Conservation (phyloP, 2,797 vertebrate genomes). For the Somateria mollissima region DNA sequence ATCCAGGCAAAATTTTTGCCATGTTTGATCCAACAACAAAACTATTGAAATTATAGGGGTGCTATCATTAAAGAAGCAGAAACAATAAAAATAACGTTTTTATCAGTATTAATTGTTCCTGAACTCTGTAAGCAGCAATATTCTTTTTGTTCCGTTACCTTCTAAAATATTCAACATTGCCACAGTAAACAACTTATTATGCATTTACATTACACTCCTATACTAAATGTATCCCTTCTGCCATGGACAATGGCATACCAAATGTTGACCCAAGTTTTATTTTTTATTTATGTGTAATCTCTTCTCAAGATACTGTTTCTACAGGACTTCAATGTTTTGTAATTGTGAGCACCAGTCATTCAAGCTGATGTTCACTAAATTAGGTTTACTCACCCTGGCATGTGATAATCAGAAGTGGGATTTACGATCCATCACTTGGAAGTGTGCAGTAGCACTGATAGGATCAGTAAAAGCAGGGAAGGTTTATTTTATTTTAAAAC, state of each 20-base stretch:
- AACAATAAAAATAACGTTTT: neutral
- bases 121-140: neutral
- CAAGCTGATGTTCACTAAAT: neutral
- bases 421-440: neutral
- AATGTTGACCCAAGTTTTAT: neutral
- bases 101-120: neutral
- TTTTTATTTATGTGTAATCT: neutral
- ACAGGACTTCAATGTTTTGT: neutral
- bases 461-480: neutral
- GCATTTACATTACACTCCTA: neutral
- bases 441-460: neutral
- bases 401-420: neutral
- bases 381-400: neutral
- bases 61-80: neutral
- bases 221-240: neutral
- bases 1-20: neutral
- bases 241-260: neutral
- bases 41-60: neutral
- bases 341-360: neutral
- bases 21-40: neutral
- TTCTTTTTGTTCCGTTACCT: neutral
- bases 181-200: neutral
- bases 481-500: neutral
- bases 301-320: neutral
- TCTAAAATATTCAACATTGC: neutral